A percentile compares a stretch with the other conserved stretches of the same genome.
These are phyloP conservation scores for Polyommatus iphigenia DNA, from an alignment of 2,888 invertebrate species.

Conservation along the genomic window DNA sequence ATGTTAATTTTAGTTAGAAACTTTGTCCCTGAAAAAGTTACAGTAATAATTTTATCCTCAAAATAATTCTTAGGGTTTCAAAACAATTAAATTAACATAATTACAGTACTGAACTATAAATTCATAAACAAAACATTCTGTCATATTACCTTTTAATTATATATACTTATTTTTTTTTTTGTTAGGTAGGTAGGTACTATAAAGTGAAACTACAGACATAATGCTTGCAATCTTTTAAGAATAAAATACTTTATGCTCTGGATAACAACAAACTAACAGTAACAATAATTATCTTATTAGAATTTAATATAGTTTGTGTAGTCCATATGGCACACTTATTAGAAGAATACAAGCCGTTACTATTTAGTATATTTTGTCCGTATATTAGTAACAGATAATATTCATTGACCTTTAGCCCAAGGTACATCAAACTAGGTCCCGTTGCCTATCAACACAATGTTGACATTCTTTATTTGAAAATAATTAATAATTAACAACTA, in stretches of 20 bases:
- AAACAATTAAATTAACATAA: not conserved
- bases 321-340: too few species aligned
- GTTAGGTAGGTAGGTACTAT: too few species aligned
- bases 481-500: not conserved
- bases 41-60: not conserved
- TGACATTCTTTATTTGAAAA: constrained; percentile 1
- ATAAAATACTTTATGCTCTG: too few species aligned
- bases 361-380: not conserved
- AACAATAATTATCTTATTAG: too few species aligned
- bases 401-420: not conserved
- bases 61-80: not conserved
- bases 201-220: not conserved
- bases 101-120: not conserved
- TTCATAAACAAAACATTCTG: not conserved
- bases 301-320: too few species aligned
- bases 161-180: too few species aligned
- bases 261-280: not conserved
- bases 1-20: not conserved
- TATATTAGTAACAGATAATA: not conserved
- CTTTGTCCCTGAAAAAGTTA: not conserved
- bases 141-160: not conserved
- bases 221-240: not conserved
- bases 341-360: not conserved
- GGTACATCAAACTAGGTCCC: not conserved
- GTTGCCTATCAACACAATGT: not conserved